Evolutionary conservation across 2,113 vertebrate species (phyloP).

Genomic region (Pontoporia blainvillei): DNA sequence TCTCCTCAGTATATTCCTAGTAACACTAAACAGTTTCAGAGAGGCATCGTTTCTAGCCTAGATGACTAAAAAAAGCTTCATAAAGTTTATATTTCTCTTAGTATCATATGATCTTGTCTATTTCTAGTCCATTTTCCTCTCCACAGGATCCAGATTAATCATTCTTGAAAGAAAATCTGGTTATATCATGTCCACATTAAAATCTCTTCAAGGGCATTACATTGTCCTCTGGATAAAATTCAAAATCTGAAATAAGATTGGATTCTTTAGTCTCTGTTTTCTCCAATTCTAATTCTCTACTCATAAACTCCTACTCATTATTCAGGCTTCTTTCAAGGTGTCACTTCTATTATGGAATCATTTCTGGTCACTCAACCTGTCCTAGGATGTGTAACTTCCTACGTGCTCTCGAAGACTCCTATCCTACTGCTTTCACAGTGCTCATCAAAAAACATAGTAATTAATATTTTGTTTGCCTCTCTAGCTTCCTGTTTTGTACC

Average conservation of each 20-base stretch:
- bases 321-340: neutral
- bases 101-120: neutral
- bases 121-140: neutral
- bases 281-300: neutral
- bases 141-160: neutral
- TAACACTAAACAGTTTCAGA: neutral
- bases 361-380: neutral
- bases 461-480: neutral
- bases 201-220: neutral
- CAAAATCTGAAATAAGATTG: neutral
- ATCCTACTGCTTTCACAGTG: neutral
- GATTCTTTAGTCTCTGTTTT: neutral
- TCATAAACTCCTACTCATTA: neutral
- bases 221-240: neutral
- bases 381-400: neutral
- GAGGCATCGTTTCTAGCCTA: neutral
- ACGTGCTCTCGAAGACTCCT: neutral
- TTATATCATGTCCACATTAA: neutral
- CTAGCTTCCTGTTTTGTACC: neutral
- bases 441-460: neutral
- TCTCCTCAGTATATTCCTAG: neutral
- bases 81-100: neutral
- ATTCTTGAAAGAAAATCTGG: neutral
- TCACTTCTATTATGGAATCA: neutral
- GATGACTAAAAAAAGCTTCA: neutral